Evolutionary conservation across 2,113 vertebrate species (phyloP).

Genomic region (Colius striatus): DNA sequence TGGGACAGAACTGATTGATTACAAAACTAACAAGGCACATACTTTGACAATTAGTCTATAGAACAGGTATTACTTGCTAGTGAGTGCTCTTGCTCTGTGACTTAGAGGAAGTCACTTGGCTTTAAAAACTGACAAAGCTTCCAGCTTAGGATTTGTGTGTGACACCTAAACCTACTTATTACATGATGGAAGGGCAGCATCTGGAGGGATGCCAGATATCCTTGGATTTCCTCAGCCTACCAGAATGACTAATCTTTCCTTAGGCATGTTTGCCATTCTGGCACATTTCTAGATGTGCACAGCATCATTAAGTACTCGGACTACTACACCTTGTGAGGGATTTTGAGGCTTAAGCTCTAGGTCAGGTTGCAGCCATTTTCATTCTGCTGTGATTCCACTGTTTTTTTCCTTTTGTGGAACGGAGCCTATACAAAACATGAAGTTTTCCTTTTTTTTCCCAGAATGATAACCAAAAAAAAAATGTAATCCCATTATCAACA

Average conservation of each 20-base stretch:
- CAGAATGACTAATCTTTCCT: background rate
- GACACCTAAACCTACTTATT: background rate
- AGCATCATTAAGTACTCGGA: too few species aligned
- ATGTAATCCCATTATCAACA: background rate
- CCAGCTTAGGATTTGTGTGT: background rate
- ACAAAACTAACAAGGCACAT: too few species aligned
- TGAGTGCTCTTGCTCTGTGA: background rate
- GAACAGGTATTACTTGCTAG: background rate
- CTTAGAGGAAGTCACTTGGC: background rate
- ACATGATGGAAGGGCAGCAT: background rate
- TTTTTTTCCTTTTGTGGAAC: background rate
- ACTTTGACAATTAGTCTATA: background rate
- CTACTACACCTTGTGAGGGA: background rate
- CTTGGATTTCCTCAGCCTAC: background rate
- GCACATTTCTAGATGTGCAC: fast-evolving
- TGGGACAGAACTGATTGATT: background rate
- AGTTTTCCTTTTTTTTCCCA: background rate
- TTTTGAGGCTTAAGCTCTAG: background rate
- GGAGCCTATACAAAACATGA: background rate
- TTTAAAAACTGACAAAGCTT: background rate
- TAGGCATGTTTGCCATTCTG: background rate
- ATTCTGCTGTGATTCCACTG: background rate
- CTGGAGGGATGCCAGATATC: background rate
- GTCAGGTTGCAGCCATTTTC: background rate
- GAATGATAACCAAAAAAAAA: background rate